A percentile compares a stretch with the other conserved stretches of the same genome.
Conservation (phyloP, 2,888 invertebrate genomes). For the Melieria picta region DNA sequence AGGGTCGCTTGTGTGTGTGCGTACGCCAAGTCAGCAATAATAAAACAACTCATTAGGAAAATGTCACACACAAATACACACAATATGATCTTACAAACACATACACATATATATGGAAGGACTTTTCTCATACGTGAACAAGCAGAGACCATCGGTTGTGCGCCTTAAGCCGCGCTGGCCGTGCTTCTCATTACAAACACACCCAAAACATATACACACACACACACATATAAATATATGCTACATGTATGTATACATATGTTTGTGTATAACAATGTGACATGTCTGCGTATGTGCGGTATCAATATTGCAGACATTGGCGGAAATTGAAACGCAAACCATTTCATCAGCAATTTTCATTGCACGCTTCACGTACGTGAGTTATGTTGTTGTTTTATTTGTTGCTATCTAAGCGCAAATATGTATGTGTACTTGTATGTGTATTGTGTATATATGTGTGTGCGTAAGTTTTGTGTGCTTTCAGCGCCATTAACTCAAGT, state of each 20-base stretch:
- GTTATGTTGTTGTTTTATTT: not conserved
- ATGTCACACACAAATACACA: conserved; percentile 15
- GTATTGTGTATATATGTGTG: not conserved
- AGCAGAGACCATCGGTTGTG: not conserved
- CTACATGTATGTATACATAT: not conserved
- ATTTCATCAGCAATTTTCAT: conserved; percentile 60
- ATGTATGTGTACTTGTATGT: not conserved
- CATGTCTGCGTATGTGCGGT: conserved; percentile 35
- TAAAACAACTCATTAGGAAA: conserved; percentile 38
- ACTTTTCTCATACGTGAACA: not conserved
- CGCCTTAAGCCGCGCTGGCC: conserved; percentile 26
- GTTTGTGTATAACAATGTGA: conserved; percentile 11
- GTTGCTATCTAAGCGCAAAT: conserved; percentile 8
- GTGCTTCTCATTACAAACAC: conserved; percentile 48
- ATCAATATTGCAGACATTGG: conserved; percentile 56
- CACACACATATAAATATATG: not conserved
- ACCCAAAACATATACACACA: conserved; percentile 1
- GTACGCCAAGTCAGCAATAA: too few species aligned
- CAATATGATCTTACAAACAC: conserved; percentile 25
- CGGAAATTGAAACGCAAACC: conserved; percentile 64
- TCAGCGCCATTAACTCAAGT: not conserved
- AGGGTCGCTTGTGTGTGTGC: too few species aligned
- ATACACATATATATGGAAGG: conserved; percentile 14
- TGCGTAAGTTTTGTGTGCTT: not conserved
- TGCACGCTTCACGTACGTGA: not conserved